Evolutionary conservation across 2,113 vertebrate genomes (phyloP), one percentile per base, ranked within the genome.

Genomic region (Eolophus roseicapilla): DNA sequence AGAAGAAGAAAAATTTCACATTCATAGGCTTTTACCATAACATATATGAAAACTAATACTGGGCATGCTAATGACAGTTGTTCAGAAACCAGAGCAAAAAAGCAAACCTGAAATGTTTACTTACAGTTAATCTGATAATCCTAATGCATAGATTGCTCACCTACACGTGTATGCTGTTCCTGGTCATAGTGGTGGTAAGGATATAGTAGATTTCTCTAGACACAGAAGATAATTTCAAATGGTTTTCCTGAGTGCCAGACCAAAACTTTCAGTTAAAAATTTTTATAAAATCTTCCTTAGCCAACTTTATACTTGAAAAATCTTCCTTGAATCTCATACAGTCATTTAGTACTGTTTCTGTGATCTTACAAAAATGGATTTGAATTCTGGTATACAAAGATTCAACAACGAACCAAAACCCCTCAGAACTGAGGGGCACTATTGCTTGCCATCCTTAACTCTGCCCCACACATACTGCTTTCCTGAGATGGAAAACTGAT

Each of bases 391-490:
- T 55, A 12, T 60, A 7, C 7, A 39, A 44, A 76, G 46, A 46
- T 74, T 83, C 27, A 27, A 16, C 20, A 50, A 10, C 31, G 65
- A 76, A 14, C 39, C 49, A 44, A 67, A 82, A 20, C 6, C 28
- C 27, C 39, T 79, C 7, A 25, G 57, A 76, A 10, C 8, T 17
- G 53, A 39, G 18, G 19, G 23, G 4, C 16, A 3, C 27, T 78
- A 3, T 28, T 84, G 8, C 29, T 78, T 49, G 25, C 25, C 3
- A 0, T 63, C 46, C 43, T 78, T 67, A 49, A 37, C 15, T 59
- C 44, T 63, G 24, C 50, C n/a, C 25, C 1, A 1, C 11, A 14
- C 0, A 1, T 23, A 6, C 37, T 62, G 25, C 13, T 46, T 55
- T 17, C 27, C 10, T 35, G 57, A 59, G 57, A 16, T 24, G 21